These are phyloP conservation scores for Thalassarche chlororhynchos DNA, from an alignment of 2,113 vertebrate species.

Conservation along the genomic window DNA sequence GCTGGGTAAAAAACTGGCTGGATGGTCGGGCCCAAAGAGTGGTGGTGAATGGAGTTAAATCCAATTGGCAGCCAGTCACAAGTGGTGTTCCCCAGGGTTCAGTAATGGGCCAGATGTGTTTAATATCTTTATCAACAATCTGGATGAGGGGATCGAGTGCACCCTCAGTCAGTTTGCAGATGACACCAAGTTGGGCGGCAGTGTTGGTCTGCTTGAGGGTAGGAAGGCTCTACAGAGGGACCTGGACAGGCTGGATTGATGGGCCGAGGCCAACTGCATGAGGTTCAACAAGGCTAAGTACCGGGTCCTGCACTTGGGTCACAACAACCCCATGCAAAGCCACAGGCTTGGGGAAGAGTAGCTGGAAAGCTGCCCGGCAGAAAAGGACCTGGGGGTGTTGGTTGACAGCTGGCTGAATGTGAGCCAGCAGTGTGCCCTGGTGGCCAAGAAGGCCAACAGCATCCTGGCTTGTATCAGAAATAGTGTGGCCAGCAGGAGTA, in stretches of 20 bases:
- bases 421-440: neutral
- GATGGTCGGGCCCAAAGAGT: neutral
- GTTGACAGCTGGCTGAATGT: accelerated
- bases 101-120: neutral
- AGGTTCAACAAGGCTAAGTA: neutral
- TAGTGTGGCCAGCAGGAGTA: neutral
- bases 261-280: neutral
- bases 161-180: neutral
- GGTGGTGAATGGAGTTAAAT: neutral
- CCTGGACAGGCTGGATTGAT: neutral
- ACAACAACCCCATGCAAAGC: neutral
- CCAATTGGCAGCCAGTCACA: neutral
- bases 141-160: neutral
- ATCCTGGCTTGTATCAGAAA: neutral
- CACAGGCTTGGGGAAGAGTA: neutral
- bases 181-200: neutral
- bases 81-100: neutral
- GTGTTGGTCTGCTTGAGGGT: neutral
- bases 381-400: neutral
- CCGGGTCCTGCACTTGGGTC: too few species aligned
- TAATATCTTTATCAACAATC: neutral
- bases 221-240: neutral
- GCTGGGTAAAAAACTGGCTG: neutral
- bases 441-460: neutral
- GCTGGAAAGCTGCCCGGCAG: neutral